Evolutionary conservation across 1,140 invertebrate genomes (phyloP).

Genomic region (Pseudachorutes palmiensis): DNA sequence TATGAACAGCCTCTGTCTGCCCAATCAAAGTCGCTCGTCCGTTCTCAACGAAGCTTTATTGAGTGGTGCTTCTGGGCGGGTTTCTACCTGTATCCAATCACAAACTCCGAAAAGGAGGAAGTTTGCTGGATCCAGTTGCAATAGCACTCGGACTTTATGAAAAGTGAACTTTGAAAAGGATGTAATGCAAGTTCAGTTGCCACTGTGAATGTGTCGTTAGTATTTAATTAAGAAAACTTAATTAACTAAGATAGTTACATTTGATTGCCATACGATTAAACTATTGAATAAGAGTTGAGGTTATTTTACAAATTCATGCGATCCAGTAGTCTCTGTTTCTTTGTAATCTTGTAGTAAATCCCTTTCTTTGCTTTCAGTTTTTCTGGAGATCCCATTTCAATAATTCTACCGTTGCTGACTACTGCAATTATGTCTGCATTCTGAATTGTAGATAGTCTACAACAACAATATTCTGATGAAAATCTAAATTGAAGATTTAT

Average conservation of each 20-base stretch:
- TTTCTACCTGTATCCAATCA: no score
- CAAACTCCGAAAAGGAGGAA: no score
- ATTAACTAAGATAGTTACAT: no score
- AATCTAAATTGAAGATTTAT: not conserved
- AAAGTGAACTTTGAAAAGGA: no score
- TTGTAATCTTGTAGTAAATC: conserved; percentile 63
- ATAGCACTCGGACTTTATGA: no score
- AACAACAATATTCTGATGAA: no score
- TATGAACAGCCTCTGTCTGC: not conserved
- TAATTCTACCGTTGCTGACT: conserved; percentile 64
- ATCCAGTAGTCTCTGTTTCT: conserved; percentile 21
- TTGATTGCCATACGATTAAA: no score
- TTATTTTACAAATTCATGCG: not conserved
- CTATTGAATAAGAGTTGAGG: not conserved
- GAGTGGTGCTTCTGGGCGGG: no score
- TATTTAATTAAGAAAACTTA: no score
- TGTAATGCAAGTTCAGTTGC: no score
- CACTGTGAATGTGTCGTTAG: no score
- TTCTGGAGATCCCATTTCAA: conserved; percentile 71
- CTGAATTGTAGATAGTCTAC: conserved; percentile 64
- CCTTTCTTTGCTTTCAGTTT: conserved; percentile 65
- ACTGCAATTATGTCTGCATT: conserved; percentile 73
- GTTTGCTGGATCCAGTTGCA: no score
- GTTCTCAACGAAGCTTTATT: not conserved
- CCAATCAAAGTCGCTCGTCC: not conserved